phyloP scores from a whole-genome alignment of 2,888 invertebrate species.

The Ferdinandea cuprea region DNA sequence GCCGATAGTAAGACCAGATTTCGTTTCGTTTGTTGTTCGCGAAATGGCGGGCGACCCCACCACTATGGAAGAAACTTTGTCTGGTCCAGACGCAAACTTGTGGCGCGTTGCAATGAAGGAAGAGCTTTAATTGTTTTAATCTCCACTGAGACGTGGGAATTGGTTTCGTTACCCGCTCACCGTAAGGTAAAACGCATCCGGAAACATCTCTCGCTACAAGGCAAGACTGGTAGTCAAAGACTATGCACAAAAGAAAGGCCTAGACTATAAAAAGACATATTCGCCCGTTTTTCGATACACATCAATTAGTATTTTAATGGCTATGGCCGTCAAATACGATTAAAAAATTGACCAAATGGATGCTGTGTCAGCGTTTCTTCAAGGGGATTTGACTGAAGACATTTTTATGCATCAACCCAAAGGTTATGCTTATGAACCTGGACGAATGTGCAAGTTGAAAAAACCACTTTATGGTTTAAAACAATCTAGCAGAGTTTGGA shows the following conservation, averaged over 20 bases:
- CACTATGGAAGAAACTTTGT: slow-evolving; percentile 55
- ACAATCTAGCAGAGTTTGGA: slow-evolving; percentile 53
- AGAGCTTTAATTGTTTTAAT: slow-evolving; percentile 18
- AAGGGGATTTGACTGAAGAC: slow-evolving; percentile 18
- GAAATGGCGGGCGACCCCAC: slow-evolving; percentile 41
- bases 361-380: slow-evolving; percentile 24
- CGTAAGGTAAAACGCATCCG: background rate
- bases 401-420: slow-evolving; percentile 18
- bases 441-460: background rate
- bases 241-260: background rate
- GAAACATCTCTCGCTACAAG: background rate
- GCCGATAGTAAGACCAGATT: slow-evolving; percentile 11
- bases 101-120: slow-evolving; percentile 45
- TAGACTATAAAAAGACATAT: slow-evolving; percentile 28
- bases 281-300: slow-evolving; percentile 15
- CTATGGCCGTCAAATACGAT: slow-evolving; percentile 27
- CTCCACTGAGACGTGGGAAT: slow-evolving; percentile 1
- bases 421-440: background rate
- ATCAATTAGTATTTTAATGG: slow-evolving; percentile 18
- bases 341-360: slow-evolving; percentile 37
- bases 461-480: slow-evolving; percentile 58
- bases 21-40: slow-evolving; percentile 1
- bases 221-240: background rate
- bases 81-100: slow-evolving; percentile 18
- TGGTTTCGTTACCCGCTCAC: background rate